Base-by-base conservation (phyloP, 2,888 invertebrate genomes). In the Drosophila mimetica region DNA sequence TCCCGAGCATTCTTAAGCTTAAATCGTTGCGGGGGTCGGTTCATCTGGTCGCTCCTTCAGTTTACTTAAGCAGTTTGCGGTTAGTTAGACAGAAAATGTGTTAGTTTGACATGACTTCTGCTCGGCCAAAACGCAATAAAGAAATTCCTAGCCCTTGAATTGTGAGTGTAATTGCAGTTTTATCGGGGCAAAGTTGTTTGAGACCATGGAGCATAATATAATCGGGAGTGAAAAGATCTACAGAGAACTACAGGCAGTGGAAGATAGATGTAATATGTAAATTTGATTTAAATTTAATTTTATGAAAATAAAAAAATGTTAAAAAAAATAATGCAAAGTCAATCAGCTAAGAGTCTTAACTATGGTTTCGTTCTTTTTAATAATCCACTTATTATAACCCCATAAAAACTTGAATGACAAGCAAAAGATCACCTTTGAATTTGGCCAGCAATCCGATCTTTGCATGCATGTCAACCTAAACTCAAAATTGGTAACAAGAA, bases 81-180 rank as follows among this genome's bases (percentile, higher is more conserved):
- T 82, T 84, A 78, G 87, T 86, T 84, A 69, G 82, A 53, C 70
- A 47, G 69, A 74, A 77, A 74, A 86, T 67, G 71, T 67, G 77
- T 73, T 77, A 28, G 71, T 52, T 60, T 69, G 71, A 60, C 63
- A 47, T 36, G 42, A 39, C 48, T 32, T 51, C 51, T 66, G 59
- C 46, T 50, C 59, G 11, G 42, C 22, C 54, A 44, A 57, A 57
- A 52, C 39, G 73, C 47, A 76, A 79, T 64, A 75, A 63, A 47
- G 65, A 42, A 70, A 53, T 66, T 46, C 72, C 39, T 32, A 41
- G 36, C 36, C 48, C 76, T 50, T 52, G 60, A 58, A 76, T 72
- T 46, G 74, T 50, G 58, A 76, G 73, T 71, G 76, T 71, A 59
- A 74, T 65, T 64, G 52, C 42, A 44, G 30, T 65, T 65, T 65